A percentile compares a stretch with the other conserved stretches of the same genome.
Evolutionary conservation across 2,113 vertebrate genomes (phyloP).

Genomic region (Elephas maximus): DNA sequence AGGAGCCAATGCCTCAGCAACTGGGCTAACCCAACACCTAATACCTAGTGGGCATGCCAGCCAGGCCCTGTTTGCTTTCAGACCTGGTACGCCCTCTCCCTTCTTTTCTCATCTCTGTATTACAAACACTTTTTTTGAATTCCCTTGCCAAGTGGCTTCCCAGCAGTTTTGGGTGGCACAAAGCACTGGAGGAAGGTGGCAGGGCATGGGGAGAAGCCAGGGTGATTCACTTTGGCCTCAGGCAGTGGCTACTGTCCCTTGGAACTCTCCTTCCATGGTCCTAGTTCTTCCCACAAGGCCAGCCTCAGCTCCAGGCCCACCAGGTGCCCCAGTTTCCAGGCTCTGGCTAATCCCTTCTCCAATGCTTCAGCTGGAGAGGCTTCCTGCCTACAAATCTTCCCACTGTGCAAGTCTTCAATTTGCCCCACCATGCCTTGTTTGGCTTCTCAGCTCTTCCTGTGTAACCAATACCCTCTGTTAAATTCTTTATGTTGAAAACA

Average conservation of each 20-base stretch:
- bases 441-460: background rate
- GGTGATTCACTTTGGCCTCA: background rate
- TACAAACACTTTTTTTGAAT: background rate
- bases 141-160: background rate
- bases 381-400: background rate
- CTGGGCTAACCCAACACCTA: no score
- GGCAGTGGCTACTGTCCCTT: background rate
- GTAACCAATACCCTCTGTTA: background rate
- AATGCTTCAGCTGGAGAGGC: background rate
- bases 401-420: background rate
- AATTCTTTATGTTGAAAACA: constrained; percentile 21
- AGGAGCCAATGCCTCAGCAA: background rate
- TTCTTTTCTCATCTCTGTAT: background rate
- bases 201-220: background rate
- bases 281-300: background rate
- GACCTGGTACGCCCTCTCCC: background rate
- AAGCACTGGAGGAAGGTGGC: no score
- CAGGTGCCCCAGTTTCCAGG: background rate
- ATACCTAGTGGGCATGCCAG: no score
- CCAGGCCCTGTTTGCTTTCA: no score
- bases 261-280: accelerated
- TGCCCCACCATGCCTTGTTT: background rate
- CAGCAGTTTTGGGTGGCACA: background rate
- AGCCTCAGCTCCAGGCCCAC: background rate
- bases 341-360: background rate